Percentiles rank a stretch among this genome's conserved stretches.
Conservation (phyloP, 2,797 vertebrate genomes). For the Bradypodion ventrale region DNA sequence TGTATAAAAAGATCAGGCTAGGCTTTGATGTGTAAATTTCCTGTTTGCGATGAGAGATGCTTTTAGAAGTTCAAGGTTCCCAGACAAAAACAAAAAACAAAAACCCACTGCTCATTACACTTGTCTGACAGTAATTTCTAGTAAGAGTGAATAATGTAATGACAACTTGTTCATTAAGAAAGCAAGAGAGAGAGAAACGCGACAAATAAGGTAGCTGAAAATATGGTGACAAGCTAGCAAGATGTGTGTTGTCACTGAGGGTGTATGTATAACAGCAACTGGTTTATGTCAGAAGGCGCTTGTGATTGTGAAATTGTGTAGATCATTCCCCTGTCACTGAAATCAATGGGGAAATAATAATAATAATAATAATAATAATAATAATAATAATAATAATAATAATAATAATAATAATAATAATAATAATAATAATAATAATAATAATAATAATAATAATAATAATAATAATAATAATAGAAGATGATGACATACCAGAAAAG, state of each 20-base stretch:
- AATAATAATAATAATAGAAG: no score
- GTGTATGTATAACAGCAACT: no score
- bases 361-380: no score
- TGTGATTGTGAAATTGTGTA: not conserved
- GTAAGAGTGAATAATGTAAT: constrained; percentile 27
- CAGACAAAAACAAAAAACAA: no score
- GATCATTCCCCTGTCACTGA: no score
- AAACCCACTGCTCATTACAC: not conserved
- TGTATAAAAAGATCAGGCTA: not conserved
- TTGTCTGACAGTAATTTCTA: constrained; percentile 19
- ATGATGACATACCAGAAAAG: not conserved
- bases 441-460: no score
- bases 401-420: no score
- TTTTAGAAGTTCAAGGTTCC: constrained; percentile 18
- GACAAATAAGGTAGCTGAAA: not conserved
- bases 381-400: no score
- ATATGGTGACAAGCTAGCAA: constrained; percentile 15
- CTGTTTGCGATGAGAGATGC: not conserved
- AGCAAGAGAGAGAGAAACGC: constrained; percentile 30
- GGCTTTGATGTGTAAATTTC: constrained; percentile 17
- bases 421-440: no score
- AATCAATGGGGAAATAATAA: no score
- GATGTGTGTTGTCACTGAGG: constrained; percentile 24
- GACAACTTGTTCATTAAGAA: not conserved
- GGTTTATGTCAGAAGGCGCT: no score